Conservation (phyloP, 2,797 vertebrate genomes). For the Cossypha niveicapilla region DNA sequence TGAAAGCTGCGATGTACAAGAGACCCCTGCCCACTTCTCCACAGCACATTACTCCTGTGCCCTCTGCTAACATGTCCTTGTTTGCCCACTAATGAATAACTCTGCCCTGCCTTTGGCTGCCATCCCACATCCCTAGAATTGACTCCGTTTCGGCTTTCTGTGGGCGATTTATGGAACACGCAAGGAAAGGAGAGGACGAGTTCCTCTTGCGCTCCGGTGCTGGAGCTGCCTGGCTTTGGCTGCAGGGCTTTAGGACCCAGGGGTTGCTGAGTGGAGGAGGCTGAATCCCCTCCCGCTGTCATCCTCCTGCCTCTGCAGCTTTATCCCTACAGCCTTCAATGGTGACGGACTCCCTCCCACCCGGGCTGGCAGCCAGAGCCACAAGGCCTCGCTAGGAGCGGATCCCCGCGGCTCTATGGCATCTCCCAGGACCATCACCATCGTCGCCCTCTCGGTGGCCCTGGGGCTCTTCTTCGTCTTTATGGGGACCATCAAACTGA, state of each 20-base stretch:
- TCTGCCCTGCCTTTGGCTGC: background rate
- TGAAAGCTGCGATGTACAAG: background rate
- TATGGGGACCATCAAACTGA: conserved; percentile 98
- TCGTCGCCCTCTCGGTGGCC: conserved; percentile 91
- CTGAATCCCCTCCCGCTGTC: conserved; percentile 50
- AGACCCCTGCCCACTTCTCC: background rate
- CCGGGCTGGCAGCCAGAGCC: conserved; percentile 29
- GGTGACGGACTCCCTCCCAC: conserved; percentile 48
- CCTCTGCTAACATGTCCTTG: background rate
- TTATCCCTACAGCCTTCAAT: conserved; percentile 54
- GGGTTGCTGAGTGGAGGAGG: conserved; percentile 49
- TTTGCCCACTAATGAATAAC: background rate
- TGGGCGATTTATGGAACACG: background rate
- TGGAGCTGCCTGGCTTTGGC: background rate
- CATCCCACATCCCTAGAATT: background rate
- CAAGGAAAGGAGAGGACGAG: background rate
- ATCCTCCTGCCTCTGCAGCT: conserved; percentile 58
- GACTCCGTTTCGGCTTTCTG: background rate
- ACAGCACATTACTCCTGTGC: accelerated
- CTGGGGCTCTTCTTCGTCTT: conserved; percentile 96
- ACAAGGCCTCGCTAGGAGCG: conserved; percentile 37
- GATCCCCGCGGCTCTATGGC: conserved; percentile 77
- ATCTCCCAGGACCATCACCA: conserved; percentile 92
- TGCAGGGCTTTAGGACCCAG: conserved; percentile 77
- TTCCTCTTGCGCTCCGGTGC: background rate